A percentile compares a stretch with the other conserved stretches of the same genome.
These are phyloP conservation scores for Spinus pinus DNA, from an alignment of 2,797 vertebrate species.

Conservation along the genomic window DNA sequence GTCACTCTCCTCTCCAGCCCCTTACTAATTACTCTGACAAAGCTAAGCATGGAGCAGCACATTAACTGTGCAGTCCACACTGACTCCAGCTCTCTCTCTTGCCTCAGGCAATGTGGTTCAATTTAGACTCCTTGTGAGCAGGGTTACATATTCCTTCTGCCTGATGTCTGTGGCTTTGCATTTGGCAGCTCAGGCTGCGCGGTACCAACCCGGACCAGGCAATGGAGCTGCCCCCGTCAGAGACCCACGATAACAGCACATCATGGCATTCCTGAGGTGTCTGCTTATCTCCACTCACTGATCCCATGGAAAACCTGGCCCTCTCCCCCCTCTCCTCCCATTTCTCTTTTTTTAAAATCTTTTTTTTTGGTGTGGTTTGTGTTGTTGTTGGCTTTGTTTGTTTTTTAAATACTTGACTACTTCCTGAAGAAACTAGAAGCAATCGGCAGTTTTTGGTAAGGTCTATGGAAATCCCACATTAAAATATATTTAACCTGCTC, in stretches of 20 bases:
- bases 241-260: background rate
- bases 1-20: background rate
- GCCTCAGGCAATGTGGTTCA: background rate
- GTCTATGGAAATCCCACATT: background rate
- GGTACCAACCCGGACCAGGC: constrained; percentile 25
- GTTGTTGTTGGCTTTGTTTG: background rate
- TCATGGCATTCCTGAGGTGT: background rate
- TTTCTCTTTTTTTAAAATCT: background rate
- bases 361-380: background rate
- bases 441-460: background rate
- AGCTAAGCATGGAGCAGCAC: background rate
- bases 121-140: background rate
- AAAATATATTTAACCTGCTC: background rate
- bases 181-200: background rate
- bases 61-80: background rate
- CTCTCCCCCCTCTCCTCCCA: background rate
- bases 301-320: background rate
- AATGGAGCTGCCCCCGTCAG: fast-evolving
- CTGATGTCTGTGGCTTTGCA: background rate
- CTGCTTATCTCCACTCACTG: background rate
- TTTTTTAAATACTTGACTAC: background rate
- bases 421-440: background rate
- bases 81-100: background rate
- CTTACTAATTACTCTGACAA: background rate
- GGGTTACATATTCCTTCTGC: background rate